Evolutionary conservation across 2,113 vertebrate species (phyloP).

Genomic region (Myodes glareolus): DNA sequence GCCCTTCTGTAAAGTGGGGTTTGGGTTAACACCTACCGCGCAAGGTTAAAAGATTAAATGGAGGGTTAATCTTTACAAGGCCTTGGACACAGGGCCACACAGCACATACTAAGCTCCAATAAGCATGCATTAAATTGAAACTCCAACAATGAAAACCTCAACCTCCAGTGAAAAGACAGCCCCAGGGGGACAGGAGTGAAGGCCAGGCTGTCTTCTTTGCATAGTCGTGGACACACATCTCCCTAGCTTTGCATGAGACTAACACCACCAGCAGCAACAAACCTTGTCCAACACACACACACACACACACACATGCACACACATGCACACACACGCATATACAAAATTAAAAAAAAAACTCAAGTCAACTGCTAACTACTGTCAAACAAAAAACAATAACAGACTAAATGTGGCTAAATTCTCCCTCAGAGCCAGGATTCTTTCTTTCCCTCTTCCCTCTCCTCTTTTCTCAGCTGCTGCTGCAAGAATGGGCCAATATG

Average conservation of each 20-base stretch:
- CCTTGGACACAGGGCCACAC: background rate
- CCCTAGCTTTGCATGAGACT: background rate
- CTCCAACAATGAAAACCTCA: background rate
- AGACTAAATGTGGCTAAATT: background rate
- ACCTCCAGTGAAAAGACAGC: conserved; percentile 34
- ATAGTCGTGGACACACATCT: background rate
- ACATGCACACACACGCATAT: background rate
- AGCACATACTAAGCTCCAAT: background rate
- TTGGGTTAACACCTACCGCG: background rate
- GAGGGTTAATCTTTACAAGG: background rate
- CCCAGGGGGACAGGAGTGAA: background rate
- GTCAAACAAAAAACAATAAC: conserved; percentile 40
- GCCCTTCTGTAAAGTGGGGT: background rate
- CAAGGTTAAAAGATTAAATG: too few species aligned
- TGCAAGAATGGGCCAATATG: background rate
- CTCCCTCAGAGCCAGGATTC: background rate
- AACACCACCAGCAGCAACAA: background rate
- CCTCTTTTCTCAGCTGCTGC: background rate
- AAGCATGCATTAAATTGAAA: background rate
- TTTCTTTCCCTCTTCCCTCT: background rate
- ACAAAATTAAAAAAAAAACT: conserved; percentile 49
- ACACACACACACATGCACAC: background rate
- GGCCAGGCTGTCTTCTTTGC: background rate
- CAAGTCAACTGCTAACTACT: conserved; percentile 68
- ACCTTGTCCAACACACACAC: conserved; percentile 54